Evolutionary conservation across 1,140 invertebrate species (phyloP), one percentile per base, ranked within the genome.

Genomic region (Nephotettix cincticeps): DNA sequence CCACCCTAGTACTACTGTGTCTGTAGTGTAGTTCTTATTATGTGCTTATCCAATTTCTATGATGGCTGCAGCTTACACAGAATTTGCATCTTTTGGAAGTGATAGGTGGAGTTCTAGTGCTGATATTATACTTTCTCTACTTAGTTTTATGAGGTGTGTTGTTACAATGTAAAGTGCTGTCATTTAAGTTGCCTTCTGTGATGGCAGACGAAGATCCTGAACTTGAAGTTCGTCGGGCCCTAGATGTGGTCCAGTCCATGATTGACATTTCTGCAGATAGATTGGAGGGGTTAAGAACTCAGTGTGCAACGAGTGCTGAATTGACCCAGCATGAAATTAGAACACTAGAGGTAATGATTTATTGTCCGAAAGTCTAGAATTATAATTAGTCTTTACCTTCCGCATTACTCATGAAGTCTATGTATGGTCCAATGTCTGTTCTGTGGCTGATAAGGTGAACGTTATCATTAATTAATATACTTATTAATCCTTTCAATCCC

Each of bases 251-350:
- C 40, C 94, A 97, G 86, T 92, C 91, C 75, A 95, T 97, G 93
- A 98, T 98, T 83, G 94, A 96, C 85, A 91, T 96, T 81, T 96
- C 93, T 77, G 93, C 94, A 69, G 90, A 94, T 82, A 90, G 94
- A 81, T 88, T 98, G 76, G 91, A 96, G 79, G 93, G 93, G 64
- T 85, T 98, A 75, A 86, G 96, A 79, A 96, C 94, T 65, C 90
- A 95, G 85, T 98, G 95, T 84, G 91, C 91, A 23, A 94, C 94
- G 65, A 95, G 90, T 80, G 93, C 91, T 54, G 93, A 95, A 82
- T 86, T 98, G 73, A 98, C 95, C 45, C 94, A 97, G 80, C 93
- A 97, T 79, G 95, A 98, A 88, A 98, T 98, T 78, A 87, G 95
- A 74, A 94, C 92, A 64, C 84, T 97, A 58, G 96, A 98, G 90